Percentiles rank a stretch among this genome's conserved stretches.
Evolutionary conservation across 1,140 invertebrate species (phyloP).

Genomic region (Eumaeus atala): DNA sequence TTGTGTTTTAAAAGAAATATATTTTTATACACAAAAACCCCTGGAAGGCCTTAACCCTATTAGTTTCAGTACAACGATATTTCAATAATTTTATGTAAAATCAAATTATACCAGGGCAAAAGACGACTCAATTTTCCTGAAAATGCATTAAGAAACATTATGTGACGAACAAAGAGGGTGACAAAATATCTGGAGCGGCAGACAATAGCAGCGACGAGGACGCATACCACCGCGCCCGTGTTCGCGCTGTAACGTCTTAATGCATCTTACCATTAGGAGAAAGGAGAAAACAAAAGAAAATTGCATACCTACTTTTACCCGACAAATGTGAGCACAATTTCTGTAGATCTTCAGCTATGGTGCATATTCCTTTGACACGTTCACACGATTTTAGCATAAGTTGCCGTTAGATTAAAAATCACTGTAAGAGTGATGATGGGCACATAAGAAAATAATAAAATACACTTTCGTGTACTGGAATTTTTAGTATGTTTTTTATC

Average conservation of each 20-base stretch:
- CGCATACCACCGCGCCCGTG: background rate
- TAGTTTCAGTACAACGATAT: no score
- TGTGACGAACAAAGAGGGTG: conserved; percentile 39
- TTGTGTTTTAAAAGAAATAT: no score
- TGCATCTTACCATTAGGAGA: conserved; percentile 16
- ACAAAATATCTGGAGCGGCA: conserved; percentile 29
- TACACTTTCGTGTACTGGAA: no score
- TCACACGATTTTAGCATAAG: no score
- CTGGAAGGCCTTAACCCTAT: no score
- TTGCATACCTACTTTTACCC: conserved; percentile 1
- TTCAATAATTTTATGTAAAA: no score
- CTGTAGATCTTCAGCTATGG: background rate
- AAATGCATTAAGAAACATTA: conserved; percentile 43
- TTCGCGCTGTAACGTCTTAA: conserved; percentile 11
- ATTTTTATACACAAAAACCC: no score
- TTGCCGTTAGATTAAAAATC: no score
- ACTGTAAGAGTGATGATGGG: background rate
- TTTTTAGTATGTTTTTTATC: no score
- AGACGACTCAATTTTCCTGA: conserved; percentile 19
- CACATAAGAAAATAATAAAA: no score
- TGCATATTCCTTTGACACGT: no score
- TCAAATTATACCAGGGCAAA: background rate
- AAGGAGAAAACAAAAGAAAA: conserved; percentile 8
- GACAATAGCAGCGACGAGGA: conserved; percentile 11
- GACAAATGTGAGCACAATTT: background rate